Evolutionary conservation across 2,797 vertebrate genomes (phyloP), one percentile per base, ranked within the genome.

Genomic region (Sebastes nivosus): DNA sequence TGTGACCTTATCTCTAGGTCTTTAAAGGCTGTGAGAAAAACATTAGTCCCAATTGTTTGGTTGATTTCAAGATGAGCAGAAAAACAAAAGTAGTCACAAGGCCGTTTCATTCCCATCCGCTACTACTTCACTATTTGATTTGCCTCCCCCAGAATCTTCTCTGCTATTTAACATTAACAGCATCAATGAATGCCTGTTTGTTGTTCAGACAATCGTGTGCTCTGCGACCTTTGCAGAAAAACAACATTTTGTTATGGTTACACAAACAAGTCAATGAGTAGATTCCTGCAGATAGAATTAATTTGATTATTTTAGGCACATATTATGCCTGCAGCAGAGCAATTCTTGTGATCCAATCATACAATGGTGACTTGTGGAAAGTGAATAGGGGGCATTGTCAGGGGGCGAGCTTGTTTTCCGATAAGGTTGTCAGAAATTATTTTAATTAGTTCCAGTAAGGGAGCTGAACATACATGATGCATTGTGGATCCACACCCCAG

Each of bases 361-460:
- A 96, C 95, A 96, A 95, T 94, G 88, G 89, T 30, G 88, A 94
- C 94, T 96, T 95, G 94, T 94, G 92, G 92, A 88, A 90, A 91
- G 90, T 96, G 93, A 95, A 95, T 96, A 90, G 95, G 80, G 86
- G 63, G 60, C 78, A 92, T 92, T 96, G 96, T 97, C 90, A 87
- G 88, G 63, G 95, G 89, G 94, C 89, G 8, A 87, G 88, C 91
- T 93, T 95, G 94, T 95, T 96, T 96, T 96, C 94, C 88, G 95
- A 97, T 97, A 96, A 97, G 96, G 95, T 95, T 96, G 96, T 95
- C 94, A 92, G 81, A 95, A 95, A 97, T 98, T 96, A 97, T 97
- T 97, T 98, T 96, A 97, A 99, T 98, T 98, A 88, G 97, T 97
- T 96, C 95, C 93, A 96, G 97, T 95, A 72, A 91, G 90, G 83